Percentiles rank a stretch among this genome's conserved stretches.
phyloP scores from a whole-genome alignment of 2,888 invertebrate genomes.

The Orthosia gothica region DNA sequence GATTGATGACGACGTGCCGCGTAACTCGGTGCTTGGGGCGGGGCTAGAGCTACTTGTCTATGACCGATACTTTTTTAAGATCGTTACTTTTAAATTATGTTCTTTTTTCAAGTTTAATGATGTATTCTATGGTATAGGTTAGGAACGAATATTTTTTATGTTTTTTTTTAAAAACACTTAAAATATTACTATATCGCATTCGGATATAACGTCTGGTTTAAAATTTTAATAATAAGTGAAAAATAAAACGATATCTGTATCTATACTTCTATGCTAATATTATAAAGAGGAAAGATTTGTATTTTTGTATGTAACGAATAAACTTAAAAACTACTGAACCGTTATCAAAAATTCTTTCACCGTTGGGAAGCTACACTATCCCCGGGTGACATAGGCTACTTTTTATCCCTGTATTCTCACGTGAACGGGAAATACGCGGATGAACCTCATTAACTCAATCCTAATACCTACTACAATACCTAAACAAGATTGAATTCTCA shows the following conservation, averaged over 20 bases:
- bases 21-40: conserved; percentile 64
- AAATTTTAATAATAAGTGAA: neutral
- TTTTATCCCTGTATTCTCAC: too few relatives aligned
- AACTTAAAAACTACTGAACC: too few relatives aligned
- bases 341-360: too few relatives aligned
- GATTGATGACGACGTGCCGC: conserved; percentile 53
- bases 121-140: neutral
- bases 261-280: too few relatives aligned
- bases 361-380: too few relatives aligned
- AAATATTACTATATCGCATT: neutral
- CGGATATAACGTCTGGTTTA: neutral
- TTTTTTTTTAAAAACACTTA: neutral
- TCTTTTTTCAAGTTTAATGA: neutral
- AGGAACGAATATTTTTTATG: neutral
- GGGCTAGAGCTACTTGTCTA: conserved; percentile 40
- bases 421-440: too few relatives aligned
- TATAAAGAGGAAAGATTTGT: too few relatives aligned
- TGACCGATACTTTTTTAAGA: conserved; percentile 23
- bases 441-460: conserved; percentile 4
- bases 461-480: neutral
- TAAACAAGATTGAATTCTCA: conserved; percentile 11
- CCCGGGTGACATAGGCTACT: too few relatives aligned
- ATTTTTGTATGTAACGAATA: too few relatives aligned
- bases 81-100: conserved; percentile 8
- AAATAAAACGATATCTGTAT: neutral